phyloP scores from a whole-genome alignment of 2,113 vertebrate genomes.

The Brachionichthys hirsutus region DNA sequence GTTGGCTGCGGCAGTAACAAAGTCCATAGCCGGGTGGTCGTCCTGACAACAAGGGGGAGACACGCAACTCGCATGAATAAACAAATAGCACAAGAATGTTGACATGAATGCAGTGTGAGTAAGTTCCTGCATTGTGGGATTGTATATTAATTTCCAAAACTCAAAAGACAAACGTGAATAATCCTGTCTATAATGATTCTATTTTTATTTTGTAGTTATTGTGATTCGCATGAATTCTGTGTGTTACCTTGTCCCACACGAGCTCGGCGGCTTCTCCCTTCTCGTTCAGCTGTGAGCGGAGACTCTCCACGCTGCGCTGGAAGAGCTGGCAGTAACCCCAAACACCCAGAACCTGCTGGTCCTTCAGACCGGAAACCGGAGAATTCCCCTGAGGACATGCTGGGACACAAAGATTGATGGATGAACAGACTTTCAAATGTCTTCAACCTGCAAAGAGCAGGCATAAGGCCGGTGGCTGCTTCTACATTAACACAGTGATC shows the following conservation, averaged over 20 bases:
- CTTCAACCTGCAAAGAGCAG: too few relatives aligned
- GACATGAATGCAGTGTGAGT: too few relatives aligned
- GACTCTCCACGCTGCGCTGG: slow-evolving; percentile 87
- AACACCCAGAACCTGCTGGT: slow-evolving; percentile 92
- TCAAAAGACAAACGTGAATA: too few relatives aligned
- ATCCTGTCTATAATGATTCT: too few relatives aligned
- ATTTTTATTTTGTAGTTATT: too few relatives aligned
- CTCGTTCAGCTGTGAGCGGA: slow-evolving; percentile 84
- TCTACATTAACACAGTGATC: too few relatives aligned
- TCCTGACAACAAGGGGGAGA: slow-evolving; percentile 79
- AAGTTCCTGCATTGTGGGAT: too few relatives aligned
- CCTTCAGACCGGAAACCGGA: slow-evolving; percentile 81
- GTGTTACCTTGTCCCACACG: slow-evolving; percentile 94
- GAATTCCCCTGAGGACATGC: slow-evolving; percentile 76
- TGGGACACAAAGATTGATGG: slow-evolving; percentile 47
- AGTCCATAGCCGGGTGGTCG: slow-evolving; percentile 95
- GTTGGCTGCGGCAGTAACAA: slow-evolving; percentile 94
- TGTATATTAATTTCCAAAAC: too few relatives aligned
- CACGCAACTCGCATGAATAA: background rate
- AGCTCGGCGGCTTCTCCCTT: slow-evolving; percentile 91
- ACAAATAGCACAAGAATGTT: background rate
- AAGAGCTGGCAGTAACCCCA: slow-evolving; percentile 88
- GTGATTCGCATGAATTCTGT: background rate
- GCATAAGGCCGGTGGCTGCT: too few relatives aligned
- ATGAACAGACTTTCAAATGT: too few relatives aligned